phyloP scores from a whole-genome alignment of 2,797 vertebrate genomes.

The Arrhamphus sclerolepis region DNA sequence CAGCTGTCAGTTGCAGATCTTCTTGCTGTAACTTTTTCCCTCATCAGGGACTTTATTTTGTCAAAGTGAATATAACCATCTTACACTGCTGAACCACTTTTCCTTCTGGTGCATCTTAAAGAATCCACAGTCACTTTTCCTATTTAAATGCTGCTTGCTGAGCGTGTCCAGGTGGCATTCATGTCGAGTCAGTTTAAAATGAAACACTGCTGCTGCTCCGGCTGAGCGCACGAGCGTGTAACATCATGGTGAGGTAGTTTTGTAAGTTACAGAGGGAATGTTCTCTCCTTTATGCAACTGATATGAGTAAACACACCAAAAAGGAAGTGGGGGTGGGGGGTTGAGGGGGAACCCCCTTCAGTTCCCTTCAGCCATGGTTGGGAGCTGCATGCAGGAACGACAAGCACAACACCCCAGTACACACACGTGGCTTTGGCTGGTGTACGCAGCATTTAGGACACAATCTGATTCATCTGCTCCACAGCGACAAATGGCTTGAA shows the following conservation, averaged over 20 bases:
- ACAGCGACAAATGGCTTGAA: neutral
- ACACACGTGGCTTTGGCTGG: too few species aligned
- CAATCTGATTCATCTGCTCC: constrained; percentile 3
- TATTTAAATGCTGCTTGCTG: too few species aligned
- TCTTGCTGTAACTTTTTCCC: too few species aligned
- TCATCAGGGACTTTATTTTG: too few species aligned
- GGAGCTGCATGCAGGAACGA: constrained; percentile 26
- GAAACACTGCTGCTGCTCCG: neutral
- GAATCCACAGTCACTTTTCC: too few species aligned
- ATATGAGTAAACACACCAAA: constrained; percentile 32
- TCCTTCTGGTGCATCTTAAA: too few species aligned
- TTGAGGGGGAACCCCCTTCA: too few species aligned
- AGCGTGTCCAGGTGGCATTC: too few species aligned
- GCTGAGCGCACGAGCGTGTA: too few species aligned
- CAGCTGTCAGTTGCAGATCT: too few species aligned
- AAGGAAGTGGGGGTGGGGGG: neutral
- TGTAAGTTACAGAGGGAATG: constrained; percentile 17
- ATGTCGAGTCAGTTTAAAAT: neutral
- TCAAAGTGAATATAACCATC: too few species aligned
- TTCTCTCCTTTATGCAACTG: constrained; percentile 1
- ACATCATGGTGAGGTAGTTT: neutral
- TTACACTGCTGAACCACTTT: too few species aligned
- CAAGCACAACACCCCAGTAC: constrained; percentile 25
- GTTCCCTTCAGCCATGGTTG: constrained; percentile 24
- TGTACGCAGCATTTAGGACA: constrained; percentile 2